A percentile compares a stretch with the other conserved stretches of the same genome.
phyloP scores from a whole-genome alignment of 64 coral and sea anemone species.

The Dendronephthya gigantea region DNA sequence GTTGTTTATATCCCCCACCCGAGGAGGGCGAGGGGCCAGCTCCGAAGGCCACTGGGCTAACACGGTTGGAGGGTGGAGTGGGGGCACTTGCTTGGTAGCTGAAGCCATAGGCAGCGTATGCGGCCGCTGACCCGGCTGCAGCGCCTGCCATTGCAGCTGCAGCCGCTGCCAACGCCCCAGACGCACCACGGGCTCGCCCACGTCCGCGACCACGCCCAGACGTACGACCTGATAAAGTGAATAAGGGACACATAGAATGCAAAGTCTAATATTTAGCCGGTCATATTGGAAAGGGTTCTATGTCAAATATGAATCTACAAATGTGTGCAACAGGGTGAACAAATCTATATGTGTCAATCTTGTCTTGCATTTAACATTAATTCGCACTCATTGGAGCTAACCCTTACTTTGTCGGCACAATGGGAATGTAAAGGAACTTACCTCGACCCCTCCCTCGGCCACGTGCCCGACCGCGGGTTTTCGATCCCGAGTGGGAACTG shows the following conservation, averaged over 20 bases:
- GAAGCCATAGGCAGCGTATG: conserved; percentile 90
- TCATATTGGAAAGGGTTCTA: too few relatives aligned
- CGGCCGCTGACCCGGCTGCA: conserved; percentile 82
- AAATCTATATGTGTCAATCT: too few relatives aligned
- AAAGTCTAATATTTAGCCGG: background rate
- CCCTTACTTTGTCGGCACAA: too few relatives aligned
- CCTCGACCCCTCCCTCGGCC: background rate
- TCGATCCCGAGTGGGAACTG: background rate
- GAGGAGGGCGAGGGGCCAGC: conserved; percentile 36
- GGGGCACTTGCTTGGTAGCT: conserved; percentile 80
- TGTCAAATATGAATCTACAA: too few relatives aligned
- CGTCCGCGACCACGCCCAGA: conserved; percentile 45
- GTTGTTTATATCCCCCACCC: background rate
- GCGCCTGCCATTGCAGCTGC: conserved; percentile 87
- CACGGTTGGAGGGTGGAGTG: conserved; percentile 74
- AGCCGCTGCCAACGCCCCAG: conserved; percentile 82
- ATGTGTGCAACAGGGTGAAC: too few relatives aligned
- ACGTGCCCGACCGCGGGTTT: background rate
- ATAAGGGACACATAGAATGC: background rate
- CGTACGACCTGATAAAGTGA: conserved; percentile 21
- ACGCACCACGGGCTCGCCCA: conserved; percentile 65
- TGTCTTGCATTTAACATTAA: too few relatives aligned
- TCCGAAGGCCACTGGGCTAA: conserved; percentile 85
- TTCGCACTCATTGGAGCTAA: too few relatives aligned
- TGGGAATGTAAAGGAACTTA: background rate